These are phyloP conservation scores for Drosophila anceps DNA, from an alignment of 2,888 invertebrate species.

Conservation along the genomic window DNA sequence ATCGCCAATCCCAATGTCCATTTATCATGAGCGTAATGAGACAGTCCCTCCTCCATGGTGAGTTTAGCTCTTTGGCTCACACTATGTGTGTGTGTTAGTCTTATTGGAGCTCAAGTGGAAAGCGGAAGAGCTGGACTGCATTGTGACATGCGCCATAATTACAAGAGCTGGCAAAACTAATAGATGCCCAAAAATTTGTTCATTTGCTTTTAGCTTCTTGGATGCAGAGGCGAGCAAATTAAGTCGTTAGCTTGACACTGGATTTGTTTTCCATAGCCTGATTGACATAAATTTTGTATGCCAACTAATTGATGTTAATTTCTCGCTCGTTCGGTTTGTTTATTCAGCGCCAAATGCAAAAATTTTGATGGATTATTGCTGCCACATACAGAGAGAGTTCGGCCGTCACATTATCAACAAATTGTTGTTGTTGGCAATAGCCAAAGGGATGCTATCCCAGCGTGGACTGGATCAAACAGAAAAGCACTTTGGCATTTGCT, in stretches of 20 bases:
- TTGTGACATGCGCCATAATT: constrained; percentile 62
- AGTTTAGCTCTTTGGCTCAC: constrained; percentile 52
- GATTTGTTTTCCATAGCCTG: constrained; percentile 51
- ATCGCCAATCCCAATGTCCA: constrained; percentile 65
- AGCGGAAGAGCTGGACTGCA: constrained; percentile 19
- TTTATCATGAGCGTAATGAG: constrained; percentile 71
- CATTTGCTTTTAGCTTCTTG: constrained; percentile 55
- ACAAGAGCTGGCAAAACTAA: constrained; percentile 60
- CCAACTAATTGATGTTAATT: constrained; percentile 78
- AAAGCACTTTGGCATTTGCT: constrained; percentile 31
- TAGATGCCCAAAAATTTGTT: constrained; percentile 53
- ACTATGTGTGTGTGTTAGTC: constrained; percentile 39
- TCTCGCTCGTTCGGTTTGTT: constrained; percentile 28
- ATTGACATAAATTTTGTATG: constrained; percentile 73
- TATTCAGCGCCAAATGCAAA: constrained; percentile 33
- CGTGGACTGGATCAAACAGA: constrained; percentile 15
- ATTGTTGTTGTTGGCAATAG: not conserved
- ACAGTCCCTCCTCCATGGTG: constrained; percentile 18
- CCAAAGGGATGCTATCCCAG: constrained; percentile 1
- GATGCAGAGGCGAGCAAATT: constrained; percentile 42
- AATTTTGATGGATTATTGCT: constrained; percentile 68
- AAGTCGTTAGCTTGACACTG: constrained; percentile 54
- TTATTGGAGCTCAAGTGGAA: constrained; percentile 28
- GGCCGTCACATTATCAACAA: not conserved
- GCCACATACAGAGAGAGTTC: constrained; percentile 3